These are phyloP conservation scores for Chaetogeoica ovagalla DNA, from an alignment of 2,888 invertebrate genomes.

Conservation along the genomic window DNA sequence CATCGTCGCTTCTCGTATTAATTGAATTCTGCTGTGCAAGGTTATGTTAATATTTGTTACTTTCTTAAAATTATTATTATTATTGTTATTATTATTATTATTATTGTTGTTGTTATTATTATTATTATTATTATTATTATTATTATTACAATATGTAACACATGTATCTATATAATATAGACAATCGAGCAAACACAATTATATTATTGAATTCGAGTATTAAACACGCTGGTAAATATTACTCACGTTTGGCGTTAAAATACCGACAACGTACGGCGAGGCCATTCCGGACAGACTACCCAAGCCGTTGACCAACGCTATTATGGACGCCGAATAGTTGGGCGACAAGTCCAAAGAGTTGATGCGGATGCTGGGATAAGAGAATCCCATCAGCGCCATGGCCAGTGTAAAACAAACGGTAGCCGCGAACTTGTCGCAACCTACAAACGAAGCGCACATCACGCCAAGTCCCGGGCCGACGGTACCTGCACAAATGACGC, in stretches of 20 bases:
- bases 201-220: neutral
- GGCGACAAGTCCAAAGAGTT: slow-evolving; percentile 69
- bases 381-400: slow-evolving; percentile 71
- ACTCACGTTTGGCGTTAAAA: slow-evolving; percentile 55
- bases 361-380: slow-evolving; percentile 70
- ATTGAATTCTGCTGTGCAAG: neutral
- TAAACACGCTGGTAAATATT: neutral
- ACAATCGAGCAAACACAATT: neutral
- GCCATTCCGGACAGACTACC: slow-evolving; percentile 68
- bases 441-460: slow-evolving; percentile 54
- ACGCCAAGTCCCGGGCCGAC: slow-evolving; percentile 63
- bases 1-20: neutral
- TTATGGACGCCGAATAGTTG: slow-evolving; percentile 68
- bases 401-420: slow-evolving; percentile 65
- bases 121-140: too few species aligned
- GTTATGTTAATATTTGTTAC: too few species aligned
- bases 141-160: too few species aligned
- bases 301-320: slow-evolving; percentile 68
- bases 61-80: too few species aligned
- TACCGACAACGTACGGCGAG: slow-evolving; percentile 66
- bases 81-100: too few species aligned
- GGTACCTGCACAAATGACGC: slow-evolving; percentile 61
- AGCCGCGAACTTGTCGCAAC: slow-evolving; percentile 60
- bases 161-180: too few species aligned
- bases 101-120: too few species aligned